Conservation (phyloP, 2,113 vertebrate species). For the Paedocypris sp. region DNA sequence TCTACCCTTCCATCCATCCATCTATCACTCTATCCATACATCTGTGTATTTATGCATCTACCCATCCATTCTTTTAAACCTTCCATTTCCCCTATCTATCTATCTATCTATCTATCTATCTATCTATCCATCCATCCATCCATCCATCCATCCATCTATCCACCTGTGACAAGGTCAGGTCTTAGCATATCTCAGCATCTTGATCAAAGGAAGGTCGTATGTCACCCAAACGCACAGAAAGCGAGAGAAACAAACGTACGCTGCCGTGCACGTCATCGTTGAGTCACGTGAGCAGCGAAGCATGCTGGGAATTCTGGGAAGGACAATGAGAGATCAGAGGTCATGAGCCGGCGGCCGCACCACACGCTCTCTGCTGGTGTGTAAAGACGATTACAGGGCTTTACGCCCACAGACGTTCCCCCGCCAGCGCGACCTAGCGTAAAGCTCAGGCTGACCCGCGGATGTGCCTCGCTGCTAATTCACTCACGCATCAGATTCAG, state of each 20-base stretch:
- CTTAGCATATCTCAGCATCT: neutral
- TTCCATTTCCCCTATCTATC: too few relatives aligned
- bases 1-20: too few relatives aligned
- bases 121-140: too few relatives aligned
- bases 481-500: too few relatives aligned
- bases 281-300: neutral
- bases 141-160: too few relatives aligned
- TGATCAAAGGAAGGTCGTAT: neutral
- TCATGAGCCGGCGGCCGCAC: neutral
- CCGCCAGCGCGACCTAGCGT: neutral
- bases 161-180: too few relatives aligned
- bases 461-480: neutral
- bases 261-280: neutral
- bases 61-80: too few relatives aligned
- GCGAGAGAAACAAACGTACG: neutral
- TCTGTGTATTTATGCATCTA: too few relatives aligned
- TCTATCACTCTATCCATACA: too few relatives aligned
- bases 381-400: constrained; percentile 7
- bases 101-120: too few relatives aligned
- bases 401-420: neutral
- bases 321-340: neutral
- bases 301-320: neutral
- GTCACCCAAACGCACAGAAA: neutral
- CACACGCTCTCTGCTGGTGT: neutral
- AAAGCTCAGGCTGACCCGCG: neutral